Percentiles rank a stretch among this genome's conserved stretches.
Evolutionary conservation across 2,888 invertebrate species (phyloP).

Genomic region (Synanthedon formicaeformis): DNA sequence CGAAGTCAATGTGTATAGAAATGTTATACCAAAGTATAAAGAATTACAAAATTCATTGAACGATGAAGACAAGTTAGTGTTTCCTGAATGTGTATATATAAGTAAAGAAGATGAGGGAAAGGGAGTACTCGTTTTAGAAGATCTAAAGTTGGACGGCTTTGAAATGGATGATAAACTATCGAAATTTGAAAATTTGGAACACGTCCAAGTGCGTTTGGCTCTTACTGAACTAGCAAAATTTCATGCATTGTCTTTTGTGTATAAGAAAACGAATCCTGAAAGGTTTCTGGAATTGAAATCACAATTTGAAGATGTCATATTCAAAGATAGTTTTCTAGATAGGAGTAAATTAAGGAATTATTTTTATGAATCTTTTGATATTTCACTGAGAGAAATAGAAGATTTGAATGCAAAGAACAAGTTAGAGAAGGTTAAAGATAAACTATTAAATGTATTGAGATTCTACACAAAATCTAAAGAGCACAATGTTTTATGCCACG

Average conservation of each 20-base stretch:
- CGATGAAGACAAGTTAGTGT: slow-evolving; percentile 20
- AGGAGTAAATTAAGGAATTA: slow-evolving; percentile 44
- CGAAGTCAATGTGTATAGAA: slow-evolving; percentile 41
- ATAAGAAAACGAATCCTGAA: slow-evolving; percentile 21
- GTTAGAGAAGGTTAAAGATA: slow-evolving; percentile 23
- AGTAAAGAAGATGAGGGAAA: slow-evolving; percentile 25
- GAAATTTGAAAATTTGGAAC: slow-evolving; percentile 28
- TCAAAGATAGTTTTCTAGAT: slow-evolving; percentile 37
- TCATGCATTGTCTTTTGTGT: slow-evolving; percentile 44
- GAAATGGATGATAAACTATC: slow-evolving; percentile 26
- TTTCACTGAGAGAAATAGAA: slow-evolving; percentile 31
- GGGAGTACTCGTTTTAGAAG: slow-evolving; percentile 49
- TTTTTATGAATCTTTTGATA: slow-evolving; percentile 42
- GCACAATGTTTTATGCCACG: slow-evolving; percentile 48
- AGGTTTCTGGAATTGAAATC: slow-evolving; percentile 20
- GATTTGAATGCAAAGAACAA: slow-evolving; percentile 28
- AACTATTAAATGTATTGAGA: slow-evolving; percentile 35
- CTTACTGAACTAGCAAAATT: slow-evolving; percentile 47
- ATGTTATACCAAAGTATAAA: slow-evolving; percentile 32
- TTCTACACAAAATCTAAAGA: slow-evolving; percentile 28
- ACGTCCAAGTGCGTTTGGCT: slow-evolving; percentile 26
- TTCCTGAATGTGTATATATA: slow-evolving; percentile 37
- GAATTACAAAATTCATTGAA: slow-evolving; percentile 27
- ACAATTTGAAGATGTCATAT: slow-evolving; percentile 40
- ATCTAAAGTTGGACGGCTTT: slow-evolving; percentile 36